These are phyloP conservation scores for Melanophora roralis DNA, from an alignment of 2,888 invertebrate genomes.

Conservation along the genomic window DNA sequence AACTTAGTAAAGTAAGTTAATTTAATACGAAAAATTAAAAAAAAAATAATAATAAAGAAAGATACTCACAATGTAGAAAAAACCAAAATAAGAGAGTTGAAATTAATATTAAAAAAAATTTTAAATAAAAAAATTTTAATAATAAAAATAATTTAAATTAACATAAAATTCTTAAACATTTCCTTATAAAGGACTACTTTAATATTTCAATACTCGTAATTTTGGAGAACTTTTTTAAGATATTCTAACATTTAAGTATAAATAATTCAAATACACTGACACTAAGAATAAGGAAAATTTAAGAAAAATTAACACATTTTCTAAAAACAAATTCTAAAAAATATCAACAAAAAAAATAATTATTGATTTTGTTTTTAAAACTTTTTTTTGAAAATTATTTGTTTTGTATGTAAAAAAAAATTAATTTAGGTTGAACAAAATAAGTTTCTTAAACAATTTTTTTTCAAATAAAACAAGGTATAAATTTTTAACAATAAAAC, in stretches of 20 bases:
- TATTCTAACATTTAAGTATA: constrained; percentile 44
- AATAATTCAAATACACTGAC: constrained; percentile 7
- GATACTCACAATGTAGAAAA: background rate
- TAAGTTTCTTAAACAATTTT: constrained; percentile 16
- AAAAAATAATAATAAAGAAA: constrained; percentile 30
- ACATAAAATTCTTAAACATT: background rate
- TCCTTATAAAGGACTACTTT: background rate
- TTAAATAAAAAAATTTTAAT: background rate
- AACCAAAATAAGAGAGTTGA: background rate
- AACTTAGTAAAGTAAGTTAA: constrained; percentile 64
- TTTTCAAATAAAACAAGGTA: constrained; percentile 43
- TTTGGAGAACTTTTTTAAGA: background rate
- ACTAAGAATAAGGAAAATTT: constrained; percentile 18
- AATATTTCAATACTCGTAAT: background rate
- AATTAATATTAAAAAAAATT: constrained; percentile 1
- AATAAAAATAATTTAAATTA: background rate
- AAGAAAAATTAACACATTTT: constrained; percentile 31
- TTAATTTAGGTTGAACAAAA: constrained; percentile 25
- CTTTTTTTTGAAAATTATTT: constrained; percentile 13
- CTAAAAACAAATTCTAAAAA: constrained; percentile 26
- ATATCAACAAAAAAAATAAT: constrained; percentile 8
- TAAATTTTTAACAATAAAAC: constrained; percentile 33
- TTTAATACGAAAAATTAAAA: constrained; percentile 58
- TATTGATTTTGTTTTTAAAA: constrained; percentile 27
- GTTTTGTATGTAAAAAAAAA: constrained; percentile 30